These are phyloP conservation scores for Drosophila eugracilis DNA, from an alignment of 1,140 invertebrate genomes.

Conservation along the genomic window DNA sequence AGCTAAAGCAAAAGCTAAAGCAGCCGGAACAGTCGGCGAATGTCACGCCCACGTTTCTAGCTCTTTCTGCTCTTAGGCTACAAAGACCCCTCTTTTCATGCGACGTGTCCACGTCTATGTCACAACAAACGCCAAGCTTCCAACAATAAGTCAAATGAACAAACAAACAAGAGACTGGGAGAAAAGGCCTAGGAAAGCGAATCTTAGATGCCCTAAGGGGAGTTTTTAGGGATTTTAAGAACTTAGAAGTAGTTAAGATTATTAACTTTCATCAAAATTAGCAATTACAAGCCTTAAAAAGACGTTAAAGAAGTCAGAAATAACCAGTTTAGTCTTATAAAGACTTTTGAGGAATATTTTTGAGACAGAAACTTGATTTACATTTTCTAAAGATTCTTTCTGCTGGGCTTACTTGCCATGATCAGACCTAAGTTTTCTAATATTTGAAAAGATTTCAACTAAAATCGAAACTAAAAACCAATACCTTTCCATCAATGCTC, in stretches of 20 bases:
- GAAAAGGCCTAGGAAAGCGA: conserved; percentile 7
- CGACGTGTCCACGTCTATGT: conserved; percentile 45
- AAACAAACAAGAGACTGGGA: conserved; percentile 62
- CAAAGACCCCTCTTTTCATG: neutral
- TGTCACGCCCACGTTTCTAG: conserved; percentile 61
- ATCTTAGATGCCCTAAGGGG: conserved; percentile 35
- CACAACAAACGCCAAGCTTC: conserved; percentile 64
- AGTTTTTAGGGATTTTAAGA: neutral
- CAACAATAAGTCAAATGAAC: conserved; percentile 79
- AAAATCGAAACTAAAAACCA: too few species aligned
- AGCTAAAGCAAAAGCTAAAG: neutral
- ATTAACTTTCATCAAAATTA: neutral
- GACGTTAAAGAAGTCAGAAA: neutral
- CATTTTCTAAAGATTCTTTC: too few species aligned
- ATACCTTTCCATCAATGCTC: too few species aligned
- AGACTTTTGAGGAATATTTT: too few species aligned
- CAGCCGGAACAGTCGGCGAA: conserved; percentile 29
- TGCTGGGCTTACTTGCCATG: too few species aligned
- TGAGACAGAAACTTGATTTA: too few species aligned
- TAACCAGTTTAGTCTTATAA: too few species aligned
- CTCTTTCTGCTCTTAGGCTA: neutral
- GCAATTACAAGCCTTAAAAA: neutral
- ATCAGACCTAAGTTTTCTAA: too few species aligned
- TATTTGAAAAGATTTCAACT: too few species aligned
- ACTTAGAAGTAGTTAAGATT: neutral